phyloP scores from a whole-genome alignment of 92 coral and sea anemone genomes.

The Phenganax marumi region DNA sequence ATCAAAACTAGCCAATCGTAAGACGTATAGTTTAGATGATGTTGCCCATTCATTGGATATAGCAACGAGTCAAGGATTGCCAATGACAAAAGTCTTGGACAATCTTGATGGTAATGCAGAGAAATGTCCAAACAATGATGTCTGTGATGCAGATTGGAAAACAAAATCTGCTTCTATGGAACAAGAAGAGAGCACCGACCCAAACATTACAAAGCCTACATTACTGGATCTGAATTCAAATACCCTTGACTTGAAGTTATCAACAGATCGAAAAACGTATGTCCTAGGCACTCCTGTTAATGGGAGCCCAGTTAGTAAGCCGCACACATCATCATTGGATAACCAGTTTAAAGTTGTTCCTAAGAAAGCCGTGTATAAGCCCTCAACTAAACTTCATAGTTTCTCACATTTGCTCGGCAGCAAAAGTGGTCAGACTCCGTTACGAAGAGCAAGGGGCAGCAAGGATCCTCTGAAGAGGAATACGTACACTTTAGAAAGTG shows the following conservation, averaged over 20 bases:
- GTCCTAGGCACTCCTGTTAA: background rate
- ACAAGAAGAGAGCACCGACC: background rate
- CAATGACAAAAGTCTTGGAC: constrained; percentile 63
- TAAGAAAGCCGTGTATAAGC: constrained; percentile 35
- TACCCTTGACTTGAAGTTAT: background rate
- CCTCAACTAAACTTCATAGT: constrained; percentile 37
- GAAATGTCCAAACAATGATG: background rate
- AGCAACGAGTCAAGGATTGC: constrained; percentile 53
- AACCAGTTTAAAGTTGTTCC: constrained; percentile 19
- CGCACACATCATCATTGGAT: background rate
- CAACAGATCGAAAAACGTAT: background rate
- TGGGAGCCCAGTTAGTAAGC: background rate
- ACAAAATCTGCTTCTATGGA: constrained; percentile 20
- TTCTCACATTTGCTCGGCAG: constrained; percentile 34
- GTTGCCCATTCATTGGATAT: constrained; percentile 63
- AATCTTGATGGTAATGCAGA: constrained; percentile 33
- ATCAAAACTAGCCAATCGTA: constrained; percentile 45
- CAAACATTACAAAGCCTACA: background rate
- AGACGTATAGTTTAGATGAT: constrained; percentile 75
- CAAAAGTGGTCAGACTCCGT: background rate
- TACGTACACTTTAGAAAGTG: constrained; percentile 74
- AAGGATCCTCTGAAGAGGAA: constrained; percentile 57
- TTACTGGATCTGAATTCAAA: background rate
- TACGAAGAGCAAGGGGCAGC: background rate
- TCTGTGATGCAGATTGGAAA: background rate